phyloP scores from a whole-genome alignment of 2,888 invertebrate species.

The Diarsia dahlii region DNA sequence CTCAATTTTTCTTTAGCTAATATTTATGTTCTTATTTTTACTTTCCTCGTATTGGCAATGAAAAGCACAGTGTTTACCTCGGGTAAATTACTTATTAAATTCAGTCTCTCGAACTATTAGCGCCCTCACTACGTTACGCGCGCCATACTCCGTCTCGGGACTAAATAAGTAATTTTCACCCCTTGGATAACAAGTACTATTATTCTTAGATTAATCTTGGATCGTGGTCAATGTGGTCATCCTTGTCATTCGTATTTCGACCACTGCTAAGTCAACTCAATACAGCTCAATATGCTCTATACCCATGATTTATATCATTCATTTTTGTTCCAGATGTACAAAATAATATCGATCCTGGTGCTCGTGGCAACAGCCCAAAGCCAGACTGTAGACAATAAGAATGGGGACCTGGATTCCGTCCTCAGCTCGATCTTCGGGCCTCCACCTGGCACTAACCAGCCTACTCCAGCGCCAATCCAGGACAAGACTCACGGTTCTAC shows the following conservation, averaged over 20 bases:
- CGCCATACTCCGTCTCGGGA: too few species aligned
- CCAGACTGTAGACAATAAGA: constrained; percentile 57
- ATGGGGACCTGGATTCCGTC: constrained; percentile 80
- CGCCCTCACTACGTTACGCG: too few species aligned
- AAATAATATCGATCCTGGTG: constrained; percentile 67
- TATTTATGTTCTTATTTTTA: too few species aligned
- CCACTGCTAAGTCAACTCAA: neutral
- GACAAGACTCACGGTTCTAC: constrained; percentile 49
- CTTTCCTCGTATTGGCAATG: too few species aligned
- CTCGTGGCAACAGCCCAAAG: constrained; percentile 67
- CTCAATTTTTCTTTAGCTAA: too few species aligned
- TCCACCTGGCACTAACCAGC: constrained; percentile 50
- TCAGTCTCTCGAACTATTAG: too few species aligned
- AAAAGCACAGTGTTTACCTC: too few species aligned
- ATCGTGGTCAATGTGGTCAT: neutral
- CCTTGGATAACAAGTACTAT: too few species aligned
- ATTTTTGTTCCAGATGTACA: constrained; percentile 72
- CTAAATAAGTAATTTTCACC: too few species aligned
- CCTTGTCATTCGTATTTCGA: neutral
- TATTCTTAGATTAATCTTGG: neutral
- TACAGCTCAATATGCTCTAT: too few species aligned
- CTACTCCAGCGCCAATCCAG: constrained; percentile 1
- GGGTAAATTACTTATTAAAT: too few species aligned
- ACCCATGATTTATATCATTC: neutral
- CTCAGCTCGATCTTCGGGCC: constrained; percentile 81